Evolutionary conservation across 2,888 invertebrate species (phyloP).

Genomic region (Laothoe populi): DNA sequence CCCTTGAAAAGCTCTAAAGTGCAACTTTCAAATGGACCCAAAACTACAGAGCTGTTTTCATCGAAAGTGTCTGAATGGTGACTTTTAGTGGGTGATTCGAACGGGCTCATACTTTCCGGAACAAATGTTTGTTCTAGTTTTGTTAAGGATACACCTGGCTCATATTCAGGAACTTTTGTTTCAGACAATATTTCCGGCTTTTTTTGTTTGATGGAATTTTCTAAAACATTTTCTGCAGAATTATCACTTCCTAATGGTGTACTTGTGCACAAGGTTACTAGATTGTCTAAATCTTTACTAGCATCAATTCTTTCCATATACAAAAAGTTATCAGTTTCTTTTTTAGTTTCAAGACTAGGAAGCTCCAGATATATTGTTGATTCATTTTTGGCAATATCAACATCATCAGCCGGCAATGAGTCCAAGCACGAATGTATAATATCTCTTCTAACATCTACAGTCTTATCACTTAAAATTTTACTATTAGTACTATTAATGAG

Average conservation of each 20-base stretch:
- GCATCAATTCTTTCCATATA: slow-evolving; percentile 61
- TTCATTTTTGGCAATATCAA: slow-evolving; percentile 55
- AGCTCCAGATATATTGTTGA: slow-evolving; percentile 77
- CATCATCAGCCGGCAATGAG: slow-evolving; percentile 27
- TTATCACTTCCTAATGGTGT: slow-evolving; percentile 69
- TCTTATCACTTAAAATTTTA: slow-evolving; percentile 52
- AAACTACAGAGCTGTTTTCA: slow-evolving; percentile 82
- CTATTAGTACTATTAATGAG: slow-evolving; percentile 65
- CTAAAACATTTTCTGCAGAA: slow-evolving; percentile 55
- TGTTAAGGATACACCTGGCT: slow-evolving; percentile 50
- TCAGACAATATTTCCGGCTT: slow-evolving; percentile 49
- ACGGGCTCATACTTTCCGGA: slow-evolving; percentile 68
- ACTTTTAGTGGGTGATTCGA: slow-evolving; percentile 77
- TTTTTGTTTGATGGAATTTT: slow-evolving; percentile 46
- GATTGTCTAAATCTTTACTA: slow-evolving; percentile 45
- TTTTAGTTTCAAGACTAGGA: slow-evolving; percentile 59
- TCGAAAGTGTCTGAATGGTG: slow-evolving; percentile 77
- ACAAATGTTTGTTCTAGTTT: slow-evolving; percentile 66
- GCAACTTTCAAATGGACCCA: slow-evolving; percentile 85
- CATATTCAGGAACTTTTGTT: slow-evolving; percentile 56
- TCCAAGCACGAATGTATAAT: slow-evolving; percentile 49
- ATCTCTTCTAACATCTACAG: slow-evolving; percentile 41
- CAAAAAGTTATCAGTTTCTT: slow-evolving; percentile 62
- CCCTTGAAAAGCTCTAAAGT: slow-evolving; percentile 80
- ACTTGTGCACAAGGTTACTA: slow-evolving; percentile 60